Base-by-base conservation (phyloP, 2,797 vertebrate species). In the Pantherophis alleghaniensis region DNA sequence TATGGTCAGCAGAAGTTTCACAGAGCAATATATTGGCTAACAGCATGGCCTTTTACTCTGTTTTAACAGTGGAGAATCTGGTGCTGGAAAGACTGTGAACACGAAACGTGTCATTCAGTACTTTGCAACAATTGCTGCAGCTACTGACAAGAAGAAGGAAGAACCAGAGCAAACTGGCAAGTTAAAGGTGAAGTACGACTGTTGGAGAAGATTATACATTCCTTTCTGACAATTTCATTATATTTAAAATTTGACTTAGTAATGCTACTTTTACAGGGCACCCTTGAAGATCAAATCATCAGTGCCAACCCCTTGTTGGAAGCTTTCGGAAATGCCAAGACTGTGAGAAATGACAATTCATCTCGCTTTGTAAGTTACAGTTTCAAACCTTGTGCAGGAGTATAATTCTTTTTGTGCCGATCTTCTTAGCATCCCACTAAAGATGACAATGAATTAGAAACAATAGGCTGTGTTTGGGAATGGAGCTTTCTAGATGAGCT, bases 61-160 rank as follows among this genome's bases (percentile, higher is more conserved):
- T 91, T 93, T 92, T 90, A 89, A 60, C 94, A 99, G 98, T 0
- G 98, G 98, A 98, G 98, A 99, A 98, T 99, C 98, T 0, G 99
- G 99, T 94, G 99, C 99, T 4, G 99, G 99, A 93, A 99, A 99
- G 98, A 99, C 98, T 96, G 98, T 99, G 93, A 99, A 99, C 97
- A 99, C 98, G 0, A 99, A 99, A 91, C 98, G 98, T 98, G 99
- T 99, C 97, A 99, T 99, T 97, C 98, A 99, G 97, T 99, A 99
- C 97, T 99, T 99, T 97, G 98, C 98, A 94, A 98, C 98, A 98
- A 98, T 99, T 97, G 98, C 98, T 95, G 98, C 98, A 0, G 95
- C 98, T 92, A 97, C 97, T 0, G 98, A 98, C 0, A 98, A 98
- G 60, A 99, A 99, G 95, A 99, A 98, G 24, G 97, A 98, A 0